Conservation (phyloP, 2,888 invertebrate genomes). For the Ormia ochracea region DNA sequence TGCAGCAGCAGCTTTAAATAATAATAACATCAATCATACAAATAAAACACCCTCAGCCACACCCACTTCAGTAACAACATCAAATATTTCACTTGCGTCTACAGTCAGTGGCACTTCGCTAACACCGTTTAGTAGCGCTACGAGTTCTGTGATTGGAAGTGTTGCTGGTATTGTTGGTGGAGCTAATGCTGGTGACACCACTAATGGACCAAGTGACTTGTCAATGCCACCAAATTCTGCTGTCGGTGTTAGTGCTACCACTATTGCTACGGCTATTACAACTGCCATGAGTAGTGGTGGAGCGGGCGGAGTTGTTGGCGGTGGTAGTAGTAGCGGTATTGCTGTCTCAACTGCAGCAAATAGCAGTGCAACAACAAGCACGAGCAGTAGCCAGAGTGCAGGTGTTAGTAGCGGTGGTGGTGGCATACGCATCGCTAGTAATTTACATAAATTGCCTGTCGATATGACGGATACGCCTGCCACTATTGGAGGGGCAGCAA, state of each 20-base stretch:
- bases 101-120: conserved; percentile 46
- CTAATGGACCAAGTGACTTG: conserved; percentile 72
- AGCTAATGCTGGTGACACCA: conserved; percentile 60
- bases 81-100: conserved; percentile 47
- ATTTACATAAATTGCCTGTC: conserved; percentile 70
- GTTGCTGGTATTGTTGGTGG: conserved; percentile 54
- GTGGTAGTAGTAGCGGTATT: conserved; percentile 39
- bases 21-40: conserved; percentile 66
- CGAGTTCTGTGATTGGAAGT: conserved; percentile 45
- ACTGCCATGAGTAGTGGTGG: conserved; percentile 53
- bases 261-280: conserved; percentile 61
- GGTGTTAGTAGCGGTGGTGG: conserved; percentile 60
- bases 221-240: conserved; percentile 66
- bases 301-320: conserved; percentile 48
- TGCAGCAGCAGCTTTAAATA: conserved; percentile 68
- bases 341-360: conserved; percentile 62
- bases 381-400: conserved; percentile 48
- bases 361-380: conserved; percentile 61
- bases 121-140: conserved; percentile 44
- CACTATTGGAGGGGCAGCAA: conserved; percentile 63
- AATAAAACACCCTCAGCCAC: conserved; percentile 63
- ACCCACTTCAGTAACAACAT: conserved; percentile 56
- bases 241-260: conserved; percentile 62
- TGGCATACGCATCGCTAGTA: conserved; percentile 75
- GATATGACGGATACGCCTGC: conserved; percentile 62